phyloP scores from a whole-genome alignment of 1,140 invertebrate genomes.

The Octopus sinensis region DNA sequence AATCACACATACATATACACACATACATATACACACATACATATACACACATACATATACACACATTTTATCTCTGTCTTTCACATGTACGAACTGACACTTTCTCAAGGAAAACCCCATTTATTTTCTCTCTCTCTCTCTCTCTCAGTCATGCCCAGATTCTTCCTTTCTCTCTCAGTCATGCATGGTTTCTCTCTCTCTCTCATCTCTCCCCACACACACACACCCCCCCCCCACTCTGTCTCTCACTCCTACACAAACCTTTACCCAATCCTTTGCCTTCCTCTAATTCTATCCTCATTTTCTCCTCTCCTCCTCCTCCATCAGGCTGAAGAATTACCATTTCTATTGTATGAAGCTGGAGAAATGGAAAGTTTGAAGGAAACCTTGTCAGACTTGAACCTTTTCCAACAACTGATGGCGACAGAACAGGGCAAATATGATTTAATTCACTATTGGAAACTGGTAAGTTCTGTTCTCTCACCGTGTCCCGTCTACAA shows the following conservation, averaged over 20 bases:
- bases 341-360: constrained; percentile 31
- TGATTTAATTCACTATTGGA: constrained; percentile 43
- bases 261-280: too few relatives aligned
- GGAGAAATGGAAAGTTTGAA: constrained; percentile 33
- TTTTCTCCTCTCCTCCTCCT: background rate
- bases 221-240: too few relatives aligned
- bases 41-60: background rate
- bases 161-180: too few relatives aligned
- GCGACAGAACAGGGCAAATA: constrained; percentile 36
- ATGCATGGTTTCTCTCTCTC: too few relatives aligned
- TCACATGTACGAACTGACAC: background rate
- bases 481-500: too few relatives aligned
- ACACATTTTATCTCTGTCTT: background rate
- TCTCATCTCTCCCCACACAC: too few relatives aligned
- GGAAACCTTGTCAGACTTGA: constrained; percentile 31
- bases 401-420: constrained; percentile 33
- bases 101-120: background rate
- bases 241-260: too few relatives aligned
- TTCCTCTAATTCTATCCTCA: background rate
- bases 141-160: background rate
- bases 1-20: background rate
- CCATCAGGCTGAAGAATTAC: constrained; percentile 42
- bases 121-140: background rate
- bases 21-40: background rate
- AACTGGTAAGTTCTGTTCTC: constrained; percentile 25